phyloP scores from a whole-genome alignment of 2,888 invertebrate genomes.

The Idaea aversata region DNA sequence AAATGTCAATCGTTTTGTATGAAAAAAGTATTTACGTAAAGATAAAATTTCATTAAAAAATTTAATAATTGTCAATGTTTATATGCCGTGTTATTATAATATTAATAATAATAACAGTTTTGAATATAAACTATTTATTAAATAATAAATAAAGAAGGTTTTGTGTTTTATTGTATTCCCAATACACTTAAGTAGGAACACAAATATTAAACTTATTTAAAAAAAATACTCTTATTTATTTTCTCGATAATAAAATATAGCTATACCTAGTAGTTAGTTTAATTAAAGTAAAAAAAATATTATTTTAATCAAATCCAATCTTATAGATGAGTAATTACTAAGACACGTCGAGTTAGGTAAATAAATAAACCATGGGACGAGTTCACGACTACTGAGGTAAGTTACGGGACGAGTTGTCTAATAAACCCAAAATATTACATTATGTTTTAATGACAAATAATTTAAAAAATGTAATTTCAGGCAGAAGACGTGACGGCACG shows the following conservation, averaged over 20 bases:
- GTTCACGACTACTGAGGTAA: not conserved
- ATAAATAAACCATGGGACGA: not conserved
- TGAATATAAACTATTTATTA: slow-evolving; percentile 76
- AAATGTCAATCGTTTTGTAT: slow-evolving; percentile 22
- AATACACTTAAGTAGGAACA: not conserved
- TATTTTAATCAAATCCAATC: too few species aligned
- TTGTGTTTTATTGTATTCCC: slow-evolving; percentile 43
- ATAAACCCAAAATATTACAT: not conserved
- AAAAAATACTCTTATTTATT: too few species aligned
- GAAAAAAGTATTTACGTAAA: slow-evolving; percentile 22
- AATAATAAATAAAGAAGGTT: slow-evolving; percentile 41
- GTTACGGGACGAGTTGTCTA: not conserved
- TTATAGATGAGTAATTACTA: not conserved
- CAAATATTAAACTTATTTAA: not conserved
- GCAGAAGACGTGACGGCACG: slow-evolving; percentile 54
- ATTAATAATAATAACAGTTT: slow-evolving; percentile 51
- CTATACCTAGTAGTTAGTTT: too few species aligned
- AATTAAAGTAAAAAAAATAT: too few species aligned
- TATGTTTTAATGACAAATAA: not conserved
- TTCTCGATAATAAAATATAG: too few species aligned
- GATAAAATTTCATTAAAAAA: slow-evolving; percentile 19
- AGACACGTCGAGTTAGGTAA: not conserved
- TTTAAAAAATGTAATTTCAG: slow-evolving; percentile 41
- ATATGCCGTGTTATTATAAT: slow-evolving; percentile 27
- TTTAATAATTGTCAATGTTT: slow-evolving; percentile 29